Evolutionary conservation across 2,888 invertebrate genomes (phyloP), one percentile per base, ranked within the genome.

Genomic region (Tetranychus truncatus): DNA sequence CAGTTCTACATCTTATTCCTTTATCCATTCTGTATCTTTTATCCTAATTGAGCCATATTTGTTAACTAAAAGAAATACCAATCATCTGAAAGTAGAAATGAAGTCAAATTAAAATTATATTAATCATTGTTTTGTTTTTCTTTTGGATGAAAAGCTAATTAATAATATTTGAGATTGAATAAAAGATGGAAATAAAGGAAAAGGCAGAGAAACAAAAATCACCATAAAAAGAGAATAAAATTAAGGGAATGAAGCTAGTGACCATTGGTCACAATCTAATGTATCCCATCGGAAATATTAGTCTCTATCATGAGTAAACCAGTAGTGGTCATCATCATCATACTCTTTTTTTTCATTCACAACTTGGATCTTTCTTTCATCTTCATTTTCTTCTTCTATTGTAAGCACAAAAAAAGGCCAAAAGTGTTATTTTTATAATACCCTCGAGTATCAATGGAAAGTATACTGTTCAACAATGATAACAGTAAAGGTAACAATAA

Each of bases 361-460:
- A 9, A 55, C 15, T 15, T 15, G 9, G 15, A 15, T 55, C 55
- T 55, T 55, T 15, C 15, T 15, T 55, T 55, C 55, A 55, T 55
- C 55, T 15, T 55, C 55, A 34, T 55, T 55, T 15, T 55, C 55
- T 15, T 55, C 55, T 55, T 55, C 55, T 15, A 15, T 15, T 55
- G 9, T 6, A 55, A 55, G 11, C 7, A 55, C 55, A 9, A 15
- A 15, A 8, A 55, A 55, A 55, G 55, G 55, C 55, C 55, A 55
- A 55, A 55, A 55, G 55, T 55, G 55, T 55, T 55, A 55, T 55
- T 55, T 55, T 55, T 55, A 55, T 55, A 55, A 55, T 55, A 55
- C 55, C 55, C 55, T 55, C 55, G 55, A 15, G 55, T 55, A 55
- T 55, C 55, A 55, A 55, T 55, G 55, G 55, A 2, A 15, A 55